Evolutionary conservation across 1,140 invertebrate genomes (phyloP), one percentile per base, ranked within the genome.

Genomic region (Drosophila bipectinata): DNA sequence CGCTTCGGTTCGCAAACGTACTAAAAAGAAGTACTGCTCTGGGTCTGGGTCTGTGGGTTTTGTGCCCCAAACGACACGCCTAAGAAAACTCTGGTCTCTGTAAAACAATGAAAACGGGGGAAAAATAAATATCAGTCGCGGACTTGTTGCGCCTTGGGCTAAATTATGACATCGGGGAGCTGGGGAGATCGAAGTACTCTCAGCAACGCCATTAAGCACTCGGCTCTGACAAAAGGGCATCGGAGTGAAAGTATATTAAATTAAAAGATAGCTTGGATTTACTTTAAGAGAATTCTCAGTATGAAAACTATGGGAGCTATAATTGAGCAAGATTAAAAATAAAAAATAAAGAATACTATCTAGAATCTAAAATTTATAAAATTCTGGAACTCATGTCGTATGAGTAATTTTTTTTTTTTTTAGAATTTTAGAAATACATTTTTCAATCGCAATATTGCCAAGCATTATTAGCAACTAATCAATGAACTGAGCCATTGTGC

Each of bases 231-330:
- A 51, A 64, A 47, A n/a, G 60, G 56, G 82, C 77, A 77, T 61
- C 77, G 66, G 74, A 81, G 77, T 66, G 77, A 34, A 81, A 73
- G 66, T 62, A 45, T 37, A 85, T 85, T 68, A 72, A 66, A 73
- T 69, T 66, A 37, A 49, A 18, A 44, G 37, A 30, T 14, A 55
- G 5, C 47, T 48, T 18, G 5, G 6, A 37, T 7, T 5, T 9
- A 6, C 10, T 24, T 26, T 64, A 8, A 18, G 15, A 30, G 26
- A 14, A 32, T 45, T 7, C 28, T 3, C 10, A 21, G 49, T 24
- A 14, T 1, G 26, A 28, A 1, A 6, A 7, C 26, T 1, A 28
- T 28, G 6, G 2, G 2, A 28, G 26, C 1, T 6, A 5, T 6
- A 28, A 28, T 28, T 28, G 5, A 7, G 26, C 4, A 6, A 28